Conservation (phyloP, 2,113 vertebrate genomes). For the Zosterops japonicus region DNA sequence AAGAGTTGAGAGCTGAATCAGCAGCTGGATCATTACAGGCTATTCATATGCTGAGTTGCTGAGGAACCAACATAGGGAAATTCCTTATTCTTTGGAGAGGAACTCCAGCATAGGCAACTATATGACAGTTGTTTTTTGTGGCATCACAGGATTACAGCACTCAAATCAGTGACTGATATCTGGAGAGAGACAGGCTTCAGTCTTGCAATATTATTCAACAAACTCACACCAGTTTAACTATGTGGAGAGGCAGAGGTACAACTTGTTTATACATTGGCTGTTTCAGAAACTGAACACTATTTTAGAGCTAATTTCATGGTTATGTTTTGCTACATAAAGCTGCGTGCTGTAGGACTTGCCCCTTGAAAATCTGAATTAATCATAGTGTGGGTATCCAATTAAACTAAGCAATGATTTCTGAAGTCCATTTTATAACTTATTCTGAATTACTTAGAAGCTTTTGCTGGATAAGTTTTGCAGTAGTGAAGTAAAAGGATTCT, state of each 20-base stretch:
- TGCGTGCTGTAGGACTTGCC: neutral
- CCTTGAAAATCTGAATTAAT: neutral
- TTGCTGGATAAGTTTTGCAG: neutral
- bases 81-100: neutral
- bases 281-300: neutral
- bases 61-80: neutral
- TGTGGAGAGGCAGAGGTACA: neutral
- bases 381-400: neutral
- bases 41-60: neutral
- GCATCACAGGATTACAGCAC: neutral
- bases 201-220: neutral
- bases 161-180: neutral
- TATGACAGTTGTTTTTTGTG: neutral
- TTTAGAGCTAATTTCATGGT: neutral
- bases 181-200: neutral
- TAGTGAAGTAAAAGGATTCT: neutral
- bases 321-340: neutral
- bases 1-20: neutral
- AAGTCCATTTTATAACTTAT: neutral
- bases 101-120: neutral
- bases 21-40: neutral
- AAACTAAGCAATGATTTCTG: neutral
- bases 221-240: neutral
- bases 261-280: neutral
- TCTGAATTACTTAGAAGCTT: neutral